These are phyloP conservation scores for Saturnia pavonia DNA, from an alignment of 2,888 invertebrate genomes.

Conservation along the genomic window DNA sequence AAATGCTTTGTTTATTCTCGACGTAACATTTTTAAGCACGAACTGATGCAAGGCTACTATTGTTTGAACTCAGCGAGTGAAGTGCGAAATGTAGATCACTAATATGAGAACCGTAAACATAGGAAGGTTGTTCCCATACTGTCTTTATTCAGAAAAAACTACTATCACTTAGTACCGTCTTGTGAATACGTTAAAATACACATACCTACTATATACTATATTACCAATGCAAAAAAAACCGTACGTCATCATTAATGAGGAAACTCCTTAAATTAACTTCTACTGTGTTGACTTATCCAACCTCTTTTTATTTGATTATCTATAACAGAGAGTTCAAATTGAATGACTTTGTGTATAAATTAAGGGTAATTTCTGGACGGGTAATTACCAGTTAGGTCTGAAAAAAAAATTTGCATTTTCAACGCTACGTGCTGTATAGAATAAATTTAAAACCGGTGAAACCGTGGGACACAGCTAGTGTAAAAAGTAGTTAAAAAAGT, in stretches of 20 bases:
- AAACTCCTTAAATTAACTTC: background rate
- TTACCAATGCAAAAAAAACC: background rate
- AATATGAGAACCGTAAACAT: slow-evolving; percentile 54
- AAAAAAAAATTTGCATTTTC: too few species aligned
- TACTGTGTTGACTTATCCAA: background rate
- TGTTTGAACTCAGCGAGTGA: slow-evolving; percentile 45
- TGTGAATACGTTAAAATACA: slow-evolving; percentile 1
- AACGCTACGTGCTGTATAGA: too few species aligned
- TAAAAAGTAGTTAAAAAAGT: too few species aligned
- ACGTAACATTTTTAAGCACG: slow-evolving; percentile 42
- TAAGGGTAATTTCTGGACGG: too few species aligned
- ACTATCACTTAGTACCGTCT: background rate
- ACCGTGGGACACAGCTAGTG: too few species aligned
- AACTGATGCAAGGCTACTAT: slow-evolving; percentile 60
- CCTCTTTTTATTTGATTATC: background rate
- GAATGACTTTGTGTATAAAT: too few species aligned
- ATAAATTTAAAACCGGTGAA: too few species aligned
- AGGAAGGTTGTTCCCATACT: slow-evolving; percentile 35
- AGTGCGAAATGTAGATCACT: slow-evolving; percentile 52
- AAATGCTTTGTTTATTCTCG: slow-evolving; percentile 45
- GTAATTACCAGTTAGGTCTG: too few species aligned
- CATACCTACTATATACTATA: background rate
- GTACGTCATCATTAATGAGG: background rate
- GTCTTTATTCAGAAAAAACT: slow-evolving; percentile 14
- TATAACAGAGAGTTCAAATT: too few species aligned